Base-by-base conservation (phyloP, 2,888 invertebrate genomes). In the Eulithis prunata region DNA sequence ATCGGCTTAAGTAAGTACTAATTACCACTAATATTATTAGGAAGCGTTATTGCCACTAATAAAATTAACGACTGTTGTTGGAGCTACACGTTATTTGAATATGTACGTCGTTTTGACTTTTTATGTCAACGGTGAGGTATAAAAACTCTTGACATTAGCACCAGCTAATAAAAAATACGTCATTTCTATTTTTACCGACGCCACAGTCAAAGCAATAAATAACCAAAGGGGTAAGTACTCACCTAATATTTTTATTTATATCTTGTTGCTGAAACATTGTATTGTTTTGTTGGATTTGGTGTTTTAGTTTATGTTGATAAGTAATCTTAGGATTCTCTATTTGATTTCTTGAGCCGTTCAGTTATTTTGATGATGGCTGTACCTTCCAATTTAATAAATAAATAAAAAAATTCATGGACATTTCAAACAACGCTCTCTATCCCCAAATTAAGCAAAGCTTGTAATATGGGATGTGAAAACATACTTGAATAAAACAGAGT, bases 71-170 rank as follows among this genome's bases (percentile, higher is more conserved):
- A 67, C 56, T 57, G 59, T 53, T 57, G 52, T 60, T 14, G 47
- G 7, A 59, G 41, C 41, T 60, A 58, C 57, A 53, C 67, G 63
- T 63, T 67, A 63, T 67, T 59, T 57, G 63, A 63, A 67, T 63
- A 67, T 63, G 56, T 63, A 43, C 67, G 63, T 38, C 53, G 58
- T 54, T 59, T 21, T 49, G 8, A 43, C 45, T 56, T 52, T 66
- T 66, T 59, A 66, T 59, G 59, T 52, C 46, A 66, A 47, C 38
- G 56, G 55, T 62, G 41, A 54, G 51, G 45, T 56, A 52, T 62
- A 53, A 66, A 66, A 59, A 46, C 45, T 66, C 55, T 52, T 53
- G 8, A 60, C 56, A 66, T 59, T 43, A 59, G 32, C 38, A 21
- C 55, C 21, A 58, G 55, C 11, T 64, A 65, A 58, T 62, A 51